phyloP scores from a whole-genome alignment of 2,888 invertebrate species.

The Metalampra italica region DNA sequence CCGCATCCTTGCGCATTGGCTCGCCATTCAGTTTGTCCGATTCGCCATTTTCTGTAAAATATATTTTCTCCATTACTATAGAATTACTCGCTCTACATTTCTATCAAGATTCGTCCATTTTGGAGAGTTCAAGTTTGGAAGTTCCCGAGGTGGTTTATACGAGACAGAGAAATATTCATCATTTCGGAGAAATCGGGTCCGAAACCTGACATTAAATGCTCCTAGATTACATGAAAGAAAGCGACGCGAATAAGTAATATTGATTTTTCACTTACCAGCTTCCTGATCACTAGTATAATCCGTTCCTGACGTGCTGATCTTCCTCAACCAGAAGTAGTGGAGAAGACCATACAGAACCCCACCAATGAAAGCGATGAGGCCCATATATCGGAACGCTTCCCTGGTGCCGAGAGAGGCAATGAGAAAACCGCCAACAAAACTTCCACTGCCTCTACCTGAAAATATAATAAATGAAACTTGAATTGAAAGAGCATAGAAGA shows the following conservation, averaged over 20 bases:
- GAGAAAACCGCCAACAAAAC: conserved; percentile 87
- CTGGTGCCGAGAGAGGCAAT: conserved; percentile 87
- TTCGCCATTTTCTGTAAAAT: conserved; percentile 74
- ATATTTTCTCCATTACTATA: no score
- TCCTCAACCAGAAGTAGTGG: conserved; percentile 85
- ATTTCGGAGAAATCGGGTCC: no score
- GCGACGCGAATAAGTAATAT: no score
- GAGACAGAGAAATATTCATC: no score
- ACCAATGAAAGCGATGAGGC: conserved; percentile 83
- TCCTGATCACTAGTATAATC: conserved; percentile 57
- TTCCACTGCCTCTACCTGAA: conserved; percentile 87
- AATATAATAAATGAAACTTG: conserved; percentile 1
- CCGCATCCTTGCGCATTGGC: conserved; percentile 82
- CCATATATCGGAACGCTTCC: conserved; percentile 89
- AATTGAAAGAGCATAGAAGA: no score
- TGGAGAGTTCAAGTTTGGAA: no score
- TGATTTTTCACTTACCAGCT: conserved; percentile 40
- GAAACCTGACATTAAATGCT: no score
- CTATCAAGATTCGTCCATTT: no score
- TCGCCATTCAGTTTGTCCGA: conserved; percentile 81
- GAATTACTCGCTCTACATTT: no score
- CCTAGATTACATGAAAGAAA: no score
- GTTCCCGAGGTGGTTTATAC: no score
- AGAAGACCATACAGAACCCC: conserved; percentile 84
- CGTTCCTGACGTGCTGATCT: conserved; percentile 71